Evolutionary conservation across 2,113 vertebrate genomes (phyloP).

Genomic region (Laticauda laticaudata): DNA sequence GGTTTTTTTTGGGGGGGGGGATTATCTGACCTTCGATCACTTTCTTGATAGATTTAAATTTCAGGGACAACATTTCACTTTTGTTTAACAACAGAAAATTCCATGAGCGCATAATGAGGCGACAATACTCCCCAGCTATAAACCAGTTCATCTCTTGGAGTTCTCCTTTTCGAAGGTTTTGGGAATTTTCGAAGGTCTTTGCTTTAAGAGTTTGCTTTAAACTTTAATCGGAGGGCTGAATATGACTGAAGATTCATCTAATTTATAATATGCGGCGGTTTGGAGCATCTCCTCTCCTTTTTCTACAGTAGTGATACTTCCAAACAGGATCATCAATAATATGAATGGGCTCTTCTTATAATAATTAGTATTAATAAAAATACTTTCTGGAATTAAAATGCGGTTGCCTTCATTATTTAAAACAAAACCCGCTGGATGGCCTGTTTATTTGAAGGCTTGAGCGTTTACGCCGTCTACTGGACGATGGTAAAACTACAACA

Average conservation of each 20-base stretch:
- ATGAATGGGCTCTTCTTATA: slow-evolving; percentile 10
- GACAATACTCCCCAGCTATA: background rate
- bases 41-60: background rate
- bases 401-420: slow-evolving; percentile 44
- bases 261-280: background rate
- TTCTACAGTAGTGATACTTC: background rate
- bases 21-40: background rate
- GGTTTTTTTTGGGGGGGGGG: background rate
- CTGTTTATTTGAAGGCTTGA: slow-evolving; percentile 73
- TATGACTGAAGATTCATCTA: background rate
- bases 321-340: slow-evolving; percentile 5
- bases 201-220: background rate
- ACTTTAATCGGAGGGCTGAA: background rate
- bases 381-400: slow-evolving; percentile 19
- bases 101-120: background rate
- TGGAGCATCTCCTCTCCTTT: background rate
- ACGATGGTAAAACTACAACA: slow-evolving; percentile 67
- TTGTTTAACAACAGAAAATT: background rate
- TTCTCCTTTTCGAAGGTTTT: background rate
- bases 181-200: too few relatives aligned
- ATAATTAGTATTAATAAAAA: background rate
- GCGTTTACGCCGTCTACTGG: slow-evolving; percentile 94
- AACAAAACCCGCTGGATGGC: slow-evolving; percentile 31
- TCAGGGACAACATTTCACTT: background rate
- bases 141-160: background rate